Percentiles rank a stretch among this genome's conserved stretches.
Evolutionary conservation across 2,113 vertebrate species (phyloP).

Genomic region (Uria lomvia): DNA sequence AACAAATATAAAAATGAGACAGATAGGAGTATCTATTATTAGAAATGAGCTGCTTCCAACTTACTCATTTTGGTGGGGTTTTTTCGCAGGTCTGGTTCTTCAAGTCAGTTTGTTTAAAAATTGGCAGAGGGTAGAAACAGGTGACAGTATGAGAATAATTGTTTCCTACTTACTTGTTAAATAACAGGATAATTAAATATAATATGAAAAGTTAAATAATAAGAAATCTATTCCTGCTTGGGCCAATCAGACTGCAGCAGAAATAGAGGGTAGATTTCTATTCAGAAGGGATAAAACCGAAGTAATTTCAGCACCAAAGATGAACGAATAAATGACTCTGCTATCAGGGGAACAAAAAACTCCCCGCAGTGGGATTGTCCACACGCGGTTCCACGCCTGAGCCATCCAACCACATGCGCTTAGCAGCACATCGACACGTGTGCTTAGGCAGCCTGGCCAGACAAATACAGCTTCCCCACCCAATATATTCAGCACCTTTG

Average conservation of each 20-base stretch:
- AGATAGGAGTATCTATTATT: neutral
- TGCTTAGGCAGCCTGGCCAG: neutral
- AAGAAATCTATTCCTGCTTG: neutral
- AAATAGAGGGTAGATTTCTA: neutral
- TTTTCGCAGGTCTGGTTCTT: neutral
- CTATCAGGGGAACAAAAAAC: too few species aligned
- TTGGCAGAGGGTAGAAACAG: neutral
- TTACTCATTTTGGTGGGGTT: neutral
- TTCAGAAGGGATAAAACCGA: neutral
- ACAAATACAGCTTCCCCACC: neutral
- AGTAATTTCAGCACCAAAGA: neutral
- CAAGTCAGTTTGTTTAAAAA: neutral
- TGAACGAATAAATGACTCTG: neutral
- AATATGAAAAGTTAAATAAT: neutral
- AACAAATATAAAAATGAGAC: neutral
- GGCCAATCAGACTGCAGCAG: neutral
- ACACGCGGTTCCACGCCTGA: rapidly evolving
- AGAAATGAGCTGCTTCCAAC: neutral
- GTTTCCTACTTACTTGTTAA: neutral
- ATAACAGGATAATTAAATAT: neutral
- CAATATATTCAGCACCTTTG: neutral
- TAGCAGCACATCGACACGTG: rapidly evolving
- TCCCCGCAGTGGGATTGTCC: neutral
- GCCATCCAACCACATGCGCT: rapidly evolving
- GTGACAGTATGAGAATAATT: neutral